phyloP scores from a whole-genome alignment of 1,140 invertebrate species.

The Steinernema khuongi region DNA sequence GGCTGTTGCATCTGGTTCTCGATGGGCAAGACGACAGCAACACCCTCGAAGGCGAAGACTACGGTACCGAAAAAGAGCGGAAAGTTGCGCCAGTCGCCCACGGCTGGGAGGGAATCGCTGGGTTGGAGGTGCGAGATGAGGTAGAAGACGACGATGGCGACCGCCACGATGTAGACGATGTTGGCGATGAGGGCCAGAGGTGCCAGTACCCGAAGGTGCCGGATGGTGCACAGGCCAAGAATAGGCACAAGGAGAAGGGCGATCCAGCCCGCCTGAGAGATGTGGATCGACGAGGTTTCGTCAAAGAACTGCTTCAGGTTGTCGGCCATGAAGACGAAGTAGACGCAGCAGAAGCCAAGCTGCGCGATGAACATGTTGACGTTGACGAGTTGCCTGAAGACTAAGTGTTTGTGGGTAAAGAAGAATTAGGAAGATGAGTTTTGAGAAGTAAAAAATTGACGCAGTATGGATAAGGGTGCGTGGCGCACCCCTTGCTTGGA shows the following conservation, averaged over 20 bases:
- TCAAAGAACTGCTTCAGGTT: slow-evolving; percentile 62
- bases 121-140: slow-evolving; percentile 35
- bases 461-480: too few relatives aligned
- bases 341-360: slow-evolving; percentile 90
- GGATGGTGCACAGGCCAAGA: slow-evolving; percentile 34
- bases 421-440: too few relatives aligned
- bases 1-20: slow-evolving; percentile 55
- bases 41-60: slow-evolving; percentile 82
- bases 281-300: slow-evolving; percentile 28
- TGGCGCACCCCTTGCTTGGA: too few relatives aligned
- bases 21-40: slow-evolving; percentile 70
- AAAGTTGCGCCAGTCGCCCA: slow-evolving; percentile 64
- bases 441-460: too few relatives aligned
- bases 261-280: slow-evolving; percentile 37
- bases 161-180: slow-evolving; percentile 33
- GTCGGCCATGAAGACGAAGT: slow-evolving; percentile 84
- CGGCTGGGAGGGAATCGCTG: slow-evolving; percentile 28
- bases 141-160: slow-evolving; percentile 36
- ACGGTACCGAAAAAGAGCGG: slow-evolving; percentile 82
- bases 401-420: too few relatives aligned
- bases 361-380: slow-evolving; percentile 75
- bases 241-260: slow-evolving; percentile 37
- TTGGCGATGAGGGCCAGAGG: slow-evolving; percentile 38
- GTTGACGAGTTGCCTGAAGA: slow-evolving; percentile 55
- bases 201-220: slow-evolving; percentile 30